A percentile compares a stretch with the other conserved stretches of the same genome.
phyloP scores from a whole-genome alignment of 2,797 vertebrate species.

The Capromys pilorides region DNA sequence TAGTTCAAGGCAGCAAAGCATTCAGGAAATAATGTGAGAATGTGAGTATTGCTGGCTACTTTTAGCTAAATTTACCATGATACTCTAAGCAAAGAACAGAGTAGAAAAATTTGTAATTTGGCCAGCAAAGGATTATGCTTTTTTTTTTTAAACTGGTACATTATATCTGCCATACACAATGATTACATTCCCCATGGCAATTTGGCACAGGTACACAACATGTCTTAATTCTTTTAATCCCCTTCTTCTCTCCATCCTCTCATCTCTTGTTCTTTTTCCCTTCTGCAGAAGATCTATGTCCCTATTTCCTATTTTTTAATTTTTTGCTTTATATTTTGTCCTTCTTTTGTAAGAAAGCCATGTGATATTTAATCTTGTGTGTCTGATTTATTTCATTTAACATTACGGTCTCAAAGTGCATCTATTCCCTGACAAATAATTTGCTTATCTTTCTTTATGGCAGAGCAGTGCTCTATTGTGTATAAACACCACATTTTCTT shows the following conservation, averaged over 20 bases:
- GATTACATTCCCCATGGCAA: background rate
- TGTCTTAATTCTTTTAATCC: background rate
- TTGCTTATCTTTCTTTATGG: background rate
- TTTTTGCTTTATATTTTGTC: background rate
- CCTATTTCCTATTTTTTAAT: background rate
- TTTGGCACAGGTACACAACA: background rate
- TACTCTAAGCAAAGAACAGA: background rate
- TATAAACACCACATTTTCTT: background rate
- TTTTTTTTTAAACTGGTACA: background rate
- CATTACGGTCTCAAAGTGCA: background rate
- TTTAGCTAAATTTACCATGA: background rate
- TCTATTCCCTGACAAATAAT: background rate
- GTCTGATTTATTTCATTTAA: background rate
- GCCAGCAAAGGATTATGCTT: background rate
- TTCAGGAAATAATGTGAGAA: background rate
- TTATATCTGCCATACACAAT: background rate
- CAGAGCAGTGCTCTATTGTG: background rate
- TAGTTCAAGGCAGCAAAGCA: background rate
- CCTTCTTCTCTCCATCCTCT: background rate
- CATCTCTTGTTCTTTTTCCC: background rate
- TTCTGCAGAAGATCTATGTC: background rate
- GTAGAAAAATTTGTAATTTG: background rate
- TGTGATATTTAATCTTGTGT: background rate
- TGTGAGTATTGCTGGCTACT: background rate
- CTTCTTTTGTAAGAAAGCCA: background rate